Percentiles rank a stretch among this genome's conserved stretches.
Conservation (phyloP, 2,888 invertebrate genomes). For the Pollenia angustigena region DNA sequence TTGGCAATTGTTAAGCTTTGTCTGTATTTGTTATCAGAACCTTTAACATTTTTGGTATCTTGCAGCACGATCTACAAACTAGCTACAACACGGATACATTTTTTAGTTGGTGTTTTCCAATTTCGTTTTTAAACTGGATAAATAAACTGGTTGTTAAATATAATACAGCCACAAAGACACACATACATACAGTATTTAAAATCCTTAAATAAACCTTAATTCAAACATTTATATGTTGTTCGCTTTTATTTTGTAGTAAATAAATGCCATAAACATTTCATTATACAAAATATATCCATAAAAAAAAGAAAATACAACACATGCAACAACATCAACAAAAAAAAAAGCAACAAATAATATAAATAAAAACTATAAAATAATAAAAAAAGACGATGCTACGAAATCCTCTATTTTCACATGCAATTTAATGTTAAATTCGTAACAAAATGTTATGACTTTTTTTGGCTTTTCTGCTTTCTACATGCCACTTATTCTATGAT, state of each 20-base stretch:
- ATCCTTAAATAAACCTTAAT: neutral
- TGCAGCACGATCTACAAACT: constrained; percentile 26
- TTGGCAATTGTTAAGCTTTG: constrained; percentile 18
- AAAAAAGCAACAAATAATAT: neutral
- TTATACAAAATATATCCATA: constrained; percentile 31
- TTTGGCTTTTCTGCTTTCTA: constrained; percentile 8
- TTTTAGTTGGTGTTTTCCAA: constrained; percentile 44
- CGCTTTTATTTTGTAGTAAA: constrained; percentile 62
- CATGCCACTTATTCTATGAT: constrained; percentile 42
- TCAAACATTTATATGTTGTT: constrained; percentile 4
- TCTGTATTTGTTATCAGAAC: constrained; percentile 23
- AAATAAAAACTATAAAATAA: constrained; percentile 62
- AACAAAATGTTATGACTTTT: constrained; percentile 69
- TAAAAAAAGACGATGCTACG: constrained; percentile 17
- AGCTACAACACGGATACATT: constrained; percentile 26
- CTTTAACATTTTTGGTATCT: constrained; percentile 38
- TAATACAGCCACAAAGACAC: constrained; percentile 18
- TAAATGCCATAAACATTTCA: constrained; percentile 64
- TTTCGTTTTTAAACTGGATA: constrained; percentile 6
- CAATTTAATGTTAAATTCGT: constrained; percentile 64
- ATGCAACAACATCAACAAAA: no score
- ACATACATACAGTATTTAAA: neutral
- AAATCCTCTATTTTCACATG: constrained; percentile 59
- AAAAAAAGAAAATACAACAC: neutral
- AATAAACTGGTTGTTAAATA: constrained; percentile 8